A percentile compares a stretch with the other conserved stretches of the same genome.
Conservation (phyloP, 2,888 invertebrate species). For the Pelosia muscerda region DNA sequence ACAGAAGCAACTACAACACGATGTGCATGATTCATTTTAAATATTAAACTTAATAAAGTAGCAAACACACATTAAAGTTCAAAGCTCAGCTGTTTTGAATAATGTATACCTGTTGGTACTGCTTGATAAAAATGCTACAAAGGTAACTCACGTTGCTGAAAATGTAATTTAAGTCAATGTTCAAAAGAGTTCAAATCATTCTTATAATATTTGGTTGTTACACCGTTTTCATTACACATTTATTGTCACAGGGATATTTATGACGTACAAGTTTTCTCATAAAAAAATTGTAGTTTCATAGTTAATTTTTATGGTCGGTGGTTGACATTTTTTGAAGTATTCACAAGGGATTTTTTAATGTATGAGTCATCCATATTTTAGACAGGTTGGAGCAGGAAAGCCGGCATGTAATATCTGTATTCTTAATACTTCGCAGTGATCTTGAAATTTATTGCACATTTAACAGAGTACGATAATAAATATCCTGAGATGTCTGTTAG, state of each 20-base stretch:
- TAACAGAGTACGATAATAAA: background rate
- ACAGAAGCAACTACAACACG: constrained; percentile 17
- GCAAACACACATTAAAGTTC: constrained; percentile 37
- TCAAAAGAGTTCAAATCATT: background rate
- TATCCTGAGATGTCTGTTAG: background rate
- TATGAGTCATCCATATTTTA: background rate
- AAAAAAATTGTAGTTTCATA: constrained; percentile 26
- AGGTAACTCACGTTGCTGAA: background rate
- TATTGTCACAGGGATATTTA: background rate
- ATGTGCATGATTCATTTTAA: constrained; percentile 49
- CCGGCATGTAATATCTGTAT: no score
- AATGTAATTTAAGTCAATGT: rapidly evolving
- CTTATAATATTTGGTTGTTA: background rate
- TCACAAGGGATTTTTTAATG: no score
- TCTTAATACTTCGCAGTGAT: background rate
- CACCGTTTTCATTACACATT: constrained; percentile 2
- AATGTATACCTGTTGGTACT: constrained; percentile 37
- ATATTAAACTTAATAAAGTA: constrained; percentile 49
- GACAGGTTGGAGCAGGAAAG: no score
- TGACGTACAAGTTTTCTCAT: constrained; percentile 23
- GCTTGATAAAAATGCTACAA: background rate
- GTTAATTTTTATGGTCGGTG: no score
- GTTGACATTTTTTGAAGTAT: no score
- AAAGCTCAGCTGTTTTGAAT: constrained; percentile 48
- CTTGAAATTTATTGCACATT: background rate